A percentile compares a stretch with the other conserved stretches of the same genome.
These are phyloP conservation scores for Cyprinodon tularosa DNA, from an alignment of 2,113 vertebrate species.

Conservation along the genomic window DNA sequence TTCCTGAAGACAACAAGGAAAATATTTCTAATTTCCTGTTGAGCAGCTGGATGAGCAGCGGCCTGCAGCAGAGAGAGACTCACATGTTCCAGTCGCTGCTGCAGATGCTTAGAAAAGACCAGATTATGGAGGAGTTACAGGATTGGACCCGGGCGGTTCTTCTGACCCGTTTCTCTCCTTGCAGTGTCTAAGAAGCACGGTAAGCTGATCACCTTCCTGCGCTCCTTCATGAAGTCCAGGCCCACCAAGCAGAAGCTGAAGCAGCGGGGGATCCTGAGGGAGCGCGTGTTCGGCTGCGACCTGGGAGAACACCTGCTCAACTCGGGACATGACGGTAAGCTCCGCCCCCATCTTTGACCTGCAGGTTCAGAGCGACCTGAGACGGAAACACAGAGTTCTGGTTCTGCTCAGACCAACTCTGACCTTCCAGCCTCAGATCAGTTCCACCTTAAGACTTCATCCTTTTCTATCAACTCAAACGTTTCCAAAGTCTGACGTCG, in stretches of 20 bases:
- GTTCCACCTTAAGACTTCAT: no score
- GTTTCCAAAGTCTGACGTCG: no score
- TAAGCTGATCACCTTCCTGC: constrained; percentile 97
- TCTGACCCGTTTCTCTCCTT: not conserved
- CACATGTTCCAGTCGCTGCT: not conserved
- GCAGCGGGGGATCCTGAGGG: constrained; percentile 96
- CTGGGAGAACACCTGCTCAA: constrained; percentile 97
- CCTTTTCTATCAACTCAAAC: no score
- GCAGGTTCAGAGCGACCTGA: no score
- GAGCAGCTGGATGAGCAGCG: not conserved
- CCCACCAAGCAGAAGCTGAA: constrained; percentile 99
- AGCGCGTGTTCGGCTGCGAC: constrained; percentile 98
- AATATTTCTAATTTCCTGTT: not conserved
- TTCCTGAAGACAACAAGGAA: not conserved
- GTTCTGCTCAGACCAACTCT: no score
- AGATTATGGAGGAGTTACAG: not conserved
- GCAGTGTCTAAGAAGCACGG: constrained; percentile 98
- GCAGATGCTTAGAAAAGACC: not conserved
- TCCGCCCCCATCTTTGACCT: no score
- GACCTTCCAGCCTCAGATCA: no score
- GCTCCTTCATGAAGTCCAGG: constrained; percentile 99
- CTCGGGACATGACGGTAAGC: constrained; percentile 94
- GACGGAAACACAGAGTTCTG: no score
- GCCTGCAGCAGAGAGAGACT: not conserved
- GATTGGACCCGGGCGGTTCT: not conserved